Percentiles rank a stretch among this genome's conserved stretches.
phyloP scores from a whole-genome alignment of 2,888 invertebrate genomes.

The Drosophila fulvimacula region DNA sequence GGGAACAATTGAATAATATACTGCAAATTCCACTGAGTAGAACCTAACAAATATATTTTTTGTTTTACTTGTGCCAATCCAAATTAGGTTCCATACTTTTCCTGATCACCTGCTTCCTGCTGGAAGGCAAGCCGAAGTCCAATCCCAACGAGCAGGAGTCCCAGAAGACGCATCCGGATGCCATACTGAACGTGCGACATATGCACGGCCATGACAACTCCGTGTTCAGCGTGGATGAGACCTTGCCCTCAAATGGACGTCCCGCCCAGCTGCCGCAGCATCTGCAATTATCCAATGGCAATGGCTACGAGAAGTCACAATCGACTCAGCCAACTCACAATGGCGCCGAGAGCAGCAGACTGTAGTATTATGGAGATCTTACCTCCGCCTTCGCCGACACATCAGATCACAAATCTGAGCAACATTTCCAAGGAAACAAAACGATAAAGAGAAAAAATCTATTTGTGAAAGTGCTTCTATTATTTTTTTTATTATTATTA shows the following conservation, averaged over 20 bases:
- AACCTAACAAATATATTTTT: neutral
- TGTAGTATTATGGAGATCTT: constrained; percentile 60
- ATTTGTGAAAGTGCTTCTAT: constrained; percentile 37
- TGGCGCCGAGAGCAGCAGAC: constrained; percentile 83
- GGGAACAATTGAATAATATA: no score
- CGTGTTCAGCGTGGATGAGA: constrained; percentile 83
- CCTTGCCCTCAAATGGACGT: constrained; percentile 77
- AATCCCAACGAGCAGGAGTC: constrained; percentile 48
- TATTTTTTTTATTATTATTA: constrained; percentile 21
- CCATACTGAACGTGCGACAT: constrained; percentile 68
- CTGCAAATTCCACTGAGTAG: neutral
- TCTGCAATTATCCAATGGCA: constrained; percentile 69
- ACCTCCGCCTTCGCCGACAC: neutral
- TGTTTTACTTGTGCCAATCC: neutral
- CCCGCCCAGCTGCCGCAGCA: constrained; percentile 80
- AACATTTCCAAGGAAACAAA: constrained; percentile 21
- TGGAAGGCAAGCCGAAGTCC: constrained; percentile 87
- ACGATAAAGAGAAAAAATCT: constrained; percentile 3
- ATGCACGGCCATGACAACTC: constrained; percentile 84
- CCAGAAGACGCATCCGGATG: constrained; percentile 59
- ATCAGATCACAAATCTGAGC: constrained; percentile 12
- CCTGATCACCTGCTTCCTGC: constrained; percentile 92
- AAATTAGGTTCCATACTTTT: constrained; percentile 91
- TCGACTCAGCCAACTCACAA: constrained; percentile 62
- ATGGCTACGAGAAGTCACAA: constrained; percentile 75